Percentiles rank a stretch among this genome's conserved stretches.
Conservation (phyloP, 2,888 invertebrate species). For the Troides helena region DNA sequence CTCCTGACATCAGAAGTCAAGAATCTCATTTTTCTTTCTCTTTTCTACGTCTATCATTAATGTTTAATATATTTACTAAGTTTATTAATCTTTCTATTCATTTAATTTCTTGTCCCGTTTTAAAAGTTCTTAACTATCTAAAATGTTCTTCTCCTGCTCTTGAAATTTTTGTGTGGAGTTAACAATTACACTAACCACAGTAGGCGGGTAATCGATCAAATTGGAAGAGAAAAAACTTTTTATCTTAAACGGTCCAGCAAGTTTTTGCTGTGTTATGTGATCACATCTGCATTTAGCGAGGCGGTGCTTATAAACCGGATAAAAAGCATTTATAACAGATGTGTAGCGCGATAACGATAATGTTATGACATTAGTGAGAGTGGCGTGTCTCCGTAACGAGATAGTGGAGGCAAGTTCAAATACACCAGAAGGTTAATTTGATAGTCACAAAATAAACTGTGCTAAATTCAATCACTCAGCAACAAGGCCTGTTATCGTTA, state of each 20-base stretch:
- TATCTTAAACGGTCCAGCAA: conserved; percentile 10
- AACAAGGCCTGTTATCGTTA: conserved; percentile 10
- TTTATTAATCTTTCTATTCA: too few relatives aligned
- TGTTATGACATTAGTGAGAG: conserved; percentile 42
- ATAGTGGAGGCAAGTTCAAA: conserved; percentile 58
- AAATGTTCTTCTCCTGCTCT: conserved; percentile 3
- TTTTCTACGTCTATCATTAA: too few relatives aligned
- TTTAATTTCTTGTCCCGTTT: too few relatives aligned
- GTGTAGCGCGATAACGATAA: conserved; percentile 41
- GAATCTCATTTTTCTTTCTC: too few relatives aligned
- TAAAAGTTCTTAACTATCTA: too few relatives aligned
- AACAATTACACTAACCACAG: conserved; percentile 15
- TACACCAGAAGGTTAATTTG: conserved; percentile 61
- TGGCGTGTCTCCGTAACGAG: conserved; percentile 40
- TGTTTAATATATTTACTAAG: too few relatives aligned
- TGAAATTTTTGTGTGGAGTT: conserved; percentile 6
- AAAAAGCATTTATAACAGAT: conserved; percentile 33
- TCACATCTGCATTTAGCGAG: conserved; percentile 17
- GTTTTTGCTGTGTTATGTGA: conserved; percentile 13
- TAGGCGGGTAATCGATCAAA: conserved; percentile 20
- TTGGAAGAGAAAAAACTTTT: conserved; percentile 4
- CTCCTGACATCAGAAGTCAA: too few relatives aligned
- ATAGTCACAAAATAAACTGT: conserved; percentile 51
- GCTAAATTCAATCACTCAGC: conserved; percentile 41
- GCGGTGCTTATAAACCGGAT: conserved; percentile 28